Evolutionary conservation across 2,888 invertebrate species (phyloP).

Genomic region (Hyalella azteca): DNA sequence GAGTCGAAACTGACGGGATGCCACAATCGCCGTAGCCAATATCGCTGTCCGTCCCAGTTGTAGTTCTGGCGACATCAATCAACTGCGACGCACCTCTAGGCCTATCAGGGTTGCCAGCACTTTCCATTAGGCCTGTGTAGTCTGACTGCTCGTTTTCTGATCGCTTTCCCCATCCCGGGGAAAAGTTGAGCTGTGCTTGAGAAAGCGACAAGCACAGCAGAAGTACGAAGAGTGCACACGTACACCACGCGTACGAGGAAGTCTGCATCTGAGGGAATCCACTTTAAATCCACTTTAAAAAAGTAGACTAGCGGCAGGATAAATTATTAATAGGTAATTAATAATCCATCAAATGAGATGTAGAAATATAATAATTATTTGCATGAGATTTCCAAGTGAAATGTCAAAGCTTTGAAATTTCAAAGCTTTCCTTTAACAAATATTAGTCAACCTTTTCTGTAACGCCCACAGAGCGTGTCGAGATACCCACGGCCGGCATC

Average conservation of each 20-base stretch:
- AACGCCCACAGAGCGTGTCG: too few species aligned
- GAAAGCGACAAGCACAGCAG: conserved; percentile 39
- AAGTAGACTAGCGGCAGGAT: too few species aligned
- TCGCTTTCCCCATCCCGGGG: conserved; percentile 56
- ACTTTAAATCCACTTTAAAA: too few species aligned
- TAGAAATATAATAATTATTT: too few species aligned
- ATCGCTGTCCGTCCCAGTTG: background rate
- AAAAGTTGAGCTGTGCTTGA: conserved; percentile 53
- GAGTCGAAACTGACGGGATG: conserved; percentile 43
- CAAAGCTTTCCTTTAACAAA: too few species aligned
- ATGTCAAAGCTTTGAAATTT: too few species aligned
- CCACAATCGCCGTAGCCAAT: conserved; percentile 40
- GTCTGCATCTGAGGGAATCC: background rate
- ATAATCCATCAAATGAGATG: too few species aligned
- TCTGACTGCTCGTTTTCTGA: conserved; percentile 14
- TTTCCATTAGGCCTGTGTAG: background rate
- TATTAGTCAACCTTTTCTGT: too few species aligned
- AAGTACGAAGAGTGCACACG: conserved; percentile 38
- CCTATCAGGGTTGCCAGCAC: background rate
- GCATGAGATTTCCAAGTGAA: too few species aligned
- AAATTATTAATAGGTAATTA: too few species aligned
- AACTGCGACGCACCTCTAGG: conserved; percentile 5
- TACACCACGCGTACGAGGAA: background rate
- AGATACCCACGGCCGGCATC: too few species aligned
- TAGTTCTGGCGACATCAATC: conserved; percentile 26